A percentile compares a stretch with the other conserved stretches of the same genome.
Conservation (phyloP, 2,888 invertebrate species). For the Amblyjoppa fuscipennis region DNA sequence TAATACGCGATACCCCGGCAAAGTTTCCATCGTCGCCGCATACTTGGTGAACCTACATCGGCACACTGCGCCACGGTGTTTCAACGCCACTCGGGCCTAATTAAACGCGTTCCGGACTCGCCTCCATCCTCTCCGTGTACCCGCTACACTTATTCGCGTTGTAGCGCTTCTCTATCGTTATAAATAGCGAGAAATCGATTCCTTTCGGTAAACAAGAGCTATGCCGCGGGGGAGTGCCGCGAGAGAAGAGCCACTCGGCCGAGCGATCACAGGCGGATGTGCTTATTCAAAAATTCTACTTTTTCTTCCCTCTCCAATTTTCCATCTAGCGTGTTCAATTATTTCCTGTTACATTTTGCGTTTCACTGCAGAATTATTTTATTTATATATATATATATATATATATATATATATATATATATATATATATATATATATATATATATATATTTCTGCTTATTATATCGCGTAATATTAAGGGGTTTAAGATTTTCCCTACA, state of each 20-base stretch:
- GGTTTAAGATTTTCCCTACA: too few species aligned
- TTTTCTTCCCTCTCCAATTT: background rate
- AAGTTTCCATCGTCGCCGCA: conserved; percentile 38
- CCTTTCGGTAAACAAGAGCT: conserved; percentile 69
- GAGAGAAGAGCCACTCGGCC: conserved; percentile 41
- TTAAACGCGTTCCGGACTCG: conserved; percentile 63
- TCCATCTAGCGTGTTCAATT: background rate
- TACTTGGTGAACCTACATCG: conserved; percentile 26
- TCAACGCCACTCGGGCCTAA: conserved; percentile 54
- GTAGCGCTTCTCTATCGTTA: conserved; percentile 56
- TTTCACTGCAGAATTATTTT: background rate
- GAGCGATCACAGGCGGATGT: conserved; percentile 58
- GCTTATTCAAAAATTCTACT: conserved; percentile 39
- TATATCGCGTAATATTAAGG: too few species aligned
- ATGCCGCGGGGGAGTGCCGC: conserved; percentile 48
- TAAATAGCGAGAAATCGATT: conserved; percentile 78
- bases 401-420: too few species aligned
- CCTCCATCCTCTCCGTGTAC: conserved; percentile 27
- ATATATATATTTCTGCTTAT: too few species aligned
- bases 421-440: too few species aligned
- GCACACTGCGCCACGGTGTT: conserved; percentile 26
- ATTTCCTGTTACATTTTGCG: too few species aligned
- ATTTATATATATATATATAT: too few species aligned
- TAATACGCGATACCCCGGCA: conserved; percentile 11
- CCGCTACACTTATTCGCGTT: conserved; percentile 51